Evolutionary conservation across 2,797 vertebrate genomes (phyloP).

Genomic region (Otus scops): DNA sequence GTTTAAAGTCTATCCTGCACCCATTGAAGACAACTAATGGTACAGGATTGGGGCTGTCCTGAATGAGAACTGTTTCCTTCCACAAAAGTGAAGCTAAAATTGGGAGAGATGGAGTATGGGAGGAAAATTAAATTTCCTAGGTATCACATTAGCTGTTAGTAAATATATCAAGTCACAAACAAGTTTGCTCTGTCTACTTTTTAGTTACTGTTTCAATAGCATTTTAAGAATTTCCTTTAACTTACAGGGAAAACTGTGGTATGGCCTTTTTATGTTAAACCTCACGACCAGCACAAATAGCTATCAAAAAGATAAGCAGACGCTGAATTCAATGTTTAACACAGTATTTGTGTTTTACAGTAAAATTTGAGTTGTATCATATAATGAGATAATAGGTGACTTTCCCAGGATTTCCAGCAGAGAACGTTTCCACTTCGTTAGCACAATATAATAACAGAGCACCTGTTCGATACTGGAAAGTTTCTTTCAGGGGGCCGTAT

Average conservation of each 20-base stretch:
- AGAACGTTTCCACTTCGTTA: constrained; percentile 54
- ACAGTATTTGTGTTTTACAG: neutral
- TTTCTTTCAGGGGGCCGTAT: constrained; percentile 26
- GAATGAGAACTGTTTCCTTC: neutral
- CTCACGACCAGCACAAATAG: neutral
- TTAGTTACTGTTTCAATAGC: neutral
- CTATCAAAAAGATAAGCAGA: neutral
- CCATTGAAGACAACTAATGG: neutral
- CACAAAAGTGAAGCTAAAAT: neutral
- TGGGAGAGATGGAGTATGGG: neutral
- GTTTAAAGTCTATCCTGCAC: constrained; percentile 12
- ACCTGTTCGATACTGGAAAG: constrained; percentile 37
- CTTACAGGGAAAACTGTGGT: neutral
- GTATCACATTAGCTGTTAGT: neutral
- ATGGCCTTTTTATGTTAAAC: neutral
- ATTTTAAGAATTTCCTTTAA: neutral
- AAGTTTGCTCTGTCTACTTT: neutral
- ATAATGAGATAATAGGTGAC: constrained; percentile 63
- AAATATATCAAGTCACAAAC: neutral
- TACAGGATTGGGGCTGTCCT: neutral
- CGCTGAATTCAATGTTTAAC: neutral
- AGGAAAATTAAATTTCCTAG: neutral
- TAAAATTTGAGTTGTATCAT: neutral
- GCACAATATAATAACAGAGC: constrained; percentile 11
- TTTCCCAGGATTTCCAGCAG: constrained; percentile 72